A percentile compares a stretch with the other conserved stretches of the same genome.
Conservation (phyloP, 2,888 invertebrate species). For the Tricholauxania praeusta region DNA sequence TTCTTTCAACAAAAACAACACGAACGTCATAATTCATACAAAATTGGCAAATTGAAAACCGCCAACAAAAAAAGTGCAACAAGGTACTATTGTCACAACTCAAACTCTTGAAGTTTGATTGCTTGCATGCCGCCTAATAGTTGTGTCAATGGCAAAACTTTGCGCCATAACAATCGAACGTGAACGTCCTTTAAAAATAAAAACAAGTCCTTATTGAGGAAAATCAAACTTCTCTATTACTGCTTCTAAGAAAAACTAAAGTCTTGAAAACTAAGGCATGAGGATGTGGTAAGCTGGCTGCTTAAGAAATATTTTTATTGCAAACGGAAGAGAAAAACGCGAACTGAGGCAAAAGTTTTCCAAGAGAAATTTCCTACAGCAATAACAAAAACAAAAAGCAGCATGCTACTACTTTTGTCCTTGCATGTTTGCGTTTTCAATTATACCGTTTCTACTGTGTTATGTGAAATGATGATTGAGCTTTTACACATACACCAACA, state of each 20-base stretch:
- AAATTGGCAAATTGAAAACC: slow-evolving; percentile 8
- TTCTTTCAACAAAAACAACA: slow-evolving; percentile 43
- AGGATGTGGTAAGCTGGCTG: slow-evolving; percentile 23
- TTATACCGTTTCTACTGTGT: not conserved
- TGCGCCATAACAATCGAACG: slow-evolving; percentile 46
- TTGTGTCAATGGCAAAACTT: slow-evolving; percentile 52
- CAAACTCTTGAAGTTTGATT: slow-evolving; percentile 44
- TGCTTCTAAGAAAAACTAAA: slow-evolving; percentile 23
- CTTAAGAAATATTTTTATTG: slow-evolving; percentile 46
- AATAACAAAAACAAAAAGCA: slow-evolving; percentile 14
- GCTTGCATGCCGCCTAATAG: slow-evolving; percentile 47
- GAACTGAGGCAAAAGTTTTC: slow-evolving; percentile 39
- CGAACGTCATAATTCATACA: slow-evolving; percentile 49
- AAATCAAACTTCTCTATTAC: slow-evolving; percentile 21
- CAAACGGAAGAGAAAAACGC: slow-evolving; percentile 42
- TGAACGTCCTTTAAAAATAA: slow-evolving; percentile 24
- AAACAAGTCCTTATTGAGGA: slow-evolving; percentile 35
- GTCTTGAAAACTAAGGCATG: not conserved
- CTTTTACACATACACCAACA: slow-evolving; percentile 26
- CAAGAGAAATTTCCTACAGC: slow-evolving; percentile 37
- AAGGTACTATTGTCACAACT: slow-evolving; percentile 13
- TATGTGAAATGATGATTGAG: not conserved
- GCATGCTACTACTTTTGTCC: slow-evolving; percentile 19
- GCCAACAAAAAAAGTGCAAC: slow-evolving; percentile 4
- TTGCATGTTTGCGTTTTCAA: slow-evolving; percentile 30